Percentiles rank a stretch among this genome's conserved stretches.
Conservation (phyloP, 1,140 invertebrate species). For the Danaus plexippus region DNA sequence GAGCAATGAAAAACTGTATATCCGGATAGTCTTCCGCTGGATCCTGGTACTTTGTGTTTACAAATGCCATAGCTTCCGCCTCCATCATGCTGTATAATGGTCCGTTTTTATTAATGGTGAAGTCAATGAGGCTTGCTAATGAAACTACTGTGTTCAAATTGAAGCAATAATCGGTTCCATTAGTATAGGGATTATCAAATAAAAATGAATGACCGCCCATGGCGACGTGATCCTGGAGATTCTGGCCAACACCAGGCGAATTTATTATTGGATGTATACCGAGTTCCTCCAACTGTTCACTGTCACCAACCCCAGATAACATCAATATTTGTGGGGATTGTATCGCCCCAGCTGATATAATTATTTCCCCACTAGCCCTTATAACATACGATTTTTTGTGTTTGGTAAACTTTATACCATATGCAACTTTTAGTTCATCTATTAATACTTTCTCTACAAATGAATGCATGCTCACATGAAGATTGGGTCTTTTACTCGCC, state of each 20-base stretch:
- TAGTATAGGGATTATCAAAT: conserved; percentile 61
- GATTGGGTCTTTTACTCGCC: conserved; percentile 77
- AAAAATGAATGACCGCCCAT: conserved; percentile 75
- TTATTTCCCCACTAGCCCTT: conserved; percentile 76
- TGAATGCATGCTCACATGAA: conserved; percentile 79
- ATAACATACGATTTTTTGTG: conserved; percentile 62
- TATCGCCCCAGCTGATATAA: conserved; percentile 81
- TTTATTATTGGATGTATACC: conserved; percentile 73
- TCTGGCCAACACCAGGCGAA: conserved; percentile 83
- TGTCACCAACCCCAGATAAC: conserved; percentile 84
- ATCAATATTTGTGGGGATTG: conserved; percentile 86
- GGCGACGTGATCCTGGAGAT: conserved; percentile 85
- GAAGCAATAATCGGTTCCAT: conserved; percentile 72
- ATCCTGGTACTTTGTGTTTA: conserved; percentile 81
- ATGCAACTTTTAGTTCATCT: conserved; percentile 71
- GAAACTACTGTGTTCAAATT: conserved; percentile 74
- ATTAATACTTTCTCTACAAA: conserved; percentile 78
- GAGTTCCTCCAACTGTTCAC: conserved; percentile 74
- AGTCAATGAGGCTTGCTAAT: conserved; percentile 70
- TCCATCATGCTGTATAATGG: conserved; percentile 78
- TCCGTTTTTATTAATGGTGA: conserved; percentile 72
- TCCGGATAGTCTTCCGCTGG: conserved; percentile 80
- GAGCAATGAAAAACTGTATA: conserved; percentile 81
- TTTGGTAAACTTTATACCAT: conserved; percentile 77
- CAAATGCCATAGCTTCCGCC: conserved; percentile 83